Conservation (phyloP, 2,113 vertebrate genomes). For the Orthonyx spaldingii region DNA sequence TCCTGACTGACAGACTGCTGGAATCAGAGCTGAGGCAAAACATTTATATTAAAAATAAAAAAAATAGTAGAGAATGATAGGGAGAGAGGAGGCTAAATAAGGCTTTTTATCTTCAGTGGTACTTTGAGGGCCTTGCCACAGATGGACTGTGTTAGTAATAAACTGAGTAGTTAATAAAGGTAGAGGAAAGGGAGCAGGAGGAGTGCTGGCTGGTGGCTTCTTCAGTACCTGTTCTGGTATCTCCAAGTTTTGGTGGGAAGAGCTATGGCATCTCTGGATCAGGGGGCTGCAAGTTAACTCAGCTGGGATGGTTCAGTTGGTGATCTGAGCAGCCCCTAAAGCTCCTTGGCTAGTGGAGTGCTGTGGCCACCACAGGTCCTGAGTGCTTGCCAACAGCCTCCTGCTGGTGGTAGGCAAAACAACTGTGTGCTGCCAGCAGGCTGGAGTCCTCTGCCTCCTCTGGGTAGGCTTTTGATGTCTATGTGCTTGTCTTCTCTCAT, state of each 20-base stretch:
- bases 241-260: not conserved
- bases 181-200: not conserved
- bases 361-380: not conserved
- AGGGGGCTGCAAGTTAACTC: fast-evolving
- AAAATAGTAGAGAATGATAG: not conserved
- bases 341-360: fast-evolving
- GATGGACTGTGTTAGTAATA: not conserved
- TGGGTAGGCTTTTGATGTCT: not conserved
- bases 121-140: not conserved
- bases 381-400: fast-evolving
- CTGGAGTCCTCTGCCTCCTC: not conserved
- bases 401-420: not conserved
- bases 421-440: fast-evolving
- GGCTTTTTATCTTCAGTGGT: not conserved
- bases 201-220: fast-evolving
- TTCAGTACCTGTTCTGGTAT: too few species aligned
- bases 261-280: not conserved
- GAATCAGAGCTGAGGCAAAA: not conserved
- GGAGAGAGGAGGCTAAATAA: not conserved
- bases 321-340: not conserved
- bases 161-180: not conserved
- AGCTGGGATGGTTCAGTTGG: not conserved
- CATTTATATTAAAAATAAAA: not conserved
- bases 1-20: not conserved
- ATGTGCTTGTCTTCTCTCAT: too few species aligned